A percentile compares a stretch with the other conserved stretches of the same genome.
These are phyloP conservation scores for Caiman crocodilus DNA, from an alignment of 2,797 vertebrate species.

Conservation along the genomic window DNA sequence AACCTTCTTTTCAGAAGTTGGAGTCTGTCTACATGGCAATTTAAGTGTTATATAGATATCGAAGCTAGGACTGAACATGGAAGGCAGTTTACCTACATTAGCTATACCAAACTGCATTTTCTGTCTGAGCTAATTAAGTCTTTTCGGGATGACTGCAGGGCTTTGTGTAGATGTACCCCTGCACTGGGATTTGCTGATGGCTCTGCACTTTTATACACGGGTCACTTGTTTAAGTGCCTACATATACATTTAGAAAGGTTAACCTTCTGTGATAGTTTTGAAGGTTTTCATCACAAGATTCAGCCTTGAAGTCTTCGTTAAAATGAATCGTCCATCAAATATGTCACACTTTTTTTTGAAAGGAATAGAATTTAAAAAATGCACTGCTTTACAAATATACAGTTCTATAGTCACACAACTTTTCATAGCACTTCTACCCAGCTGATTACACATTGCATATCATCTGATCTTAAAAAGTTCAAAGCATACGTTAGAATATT, in stretches of 20 bases:
- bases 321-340: background rate
- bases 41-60: too few species aligned
- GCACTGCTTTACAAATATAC: background rate
- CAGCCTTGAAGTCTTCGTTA: background rate
- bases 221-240: background rate
- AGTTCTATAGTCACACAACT: accelerated
- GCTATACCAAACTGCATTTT: too few species aligned
- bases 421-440: background rate
- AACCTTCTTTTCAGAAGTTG: too few species aligned
- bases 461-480: background rate
- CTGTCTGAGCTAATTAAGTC: too few species aligned
- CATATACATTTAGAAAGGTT: background rate
- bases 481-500: background rate
- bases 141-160: too few species aligned
- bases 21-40: too few species aligned
- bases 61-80: too few species aligned
- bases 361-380: background rate
- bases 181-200: background rate
- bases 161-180: too few species aligned
- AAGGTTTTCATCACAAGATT: background rate
- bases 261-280: background rate
- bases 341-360: background rate
- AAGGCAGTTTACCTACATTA: too few species aligned
- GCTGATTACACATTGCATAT: background rate
- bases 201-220: background rate